Conservation (phyloP, 2,113 vertebrate species). For the Gasterosteus nipponicus region DNA sequence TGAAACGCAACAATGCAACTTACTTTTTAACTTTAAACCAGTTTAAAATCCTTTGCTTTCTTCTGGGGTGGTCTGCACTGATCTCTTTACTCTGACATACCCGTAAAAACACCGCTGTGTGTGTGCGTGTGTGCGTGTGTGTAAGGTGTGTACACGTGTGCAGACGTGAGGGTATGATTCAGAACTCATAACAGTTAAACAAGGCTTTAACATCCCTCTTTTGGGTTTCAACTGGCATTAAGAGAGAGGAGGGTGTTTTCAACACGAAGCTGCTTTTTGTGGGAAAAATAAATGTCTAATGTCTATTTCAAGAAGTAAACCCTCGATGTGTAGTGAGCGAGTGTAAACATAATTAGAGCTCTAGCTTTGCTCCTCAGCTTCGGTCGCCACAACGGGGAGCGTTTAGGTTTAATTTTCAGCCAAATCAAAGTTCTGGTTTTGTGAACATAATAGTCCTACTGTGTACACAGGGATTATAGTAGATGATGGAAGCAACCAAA, state of each 20-base stretch:
- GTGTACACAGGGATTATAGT: too few relatives aligned
- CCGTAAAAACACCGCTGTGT: conserved; percentile 70
- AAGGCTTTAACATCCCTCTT: conserved; percentile 69
- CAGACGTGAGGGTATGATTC: conserved; percentile 68
- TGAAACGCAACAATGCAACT: conserved; percentile 7
- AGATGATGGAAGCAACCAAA: neutral
- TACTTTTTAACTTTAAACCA: conserved; percentile 18
- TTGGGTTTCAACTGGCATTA: conserved; percentile 66
- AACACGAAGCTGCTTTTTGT: conserved; percentile 41
- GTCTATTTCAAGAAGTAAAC: conserved; percentile 31
- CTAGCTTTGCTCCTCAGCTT: neutral
- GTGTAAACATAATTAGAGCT: conserved; percentile 29
- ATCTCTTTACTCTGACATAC: conserved; percentile 75
- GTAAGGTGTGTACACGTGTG: conserved; percentile 52
- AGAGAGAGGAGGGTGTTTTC: conserved; percentile 23
- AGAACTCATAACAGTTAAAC: conserved; percentile 69
- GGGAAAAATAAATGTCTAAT: conserved; percentile 15
- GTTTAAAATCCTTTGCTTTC: conserved; percentile 44
- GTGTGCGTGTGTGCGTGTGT: conserved; percentile 24
- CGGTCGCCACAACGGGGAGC: neutral
- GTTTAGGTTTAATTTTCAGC: neutral
- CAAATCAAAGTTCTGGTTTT: neutral
- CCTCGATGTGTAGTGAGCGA: conserved; percentile 17
- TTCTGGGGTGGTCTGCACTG: conserved; percentile 73
- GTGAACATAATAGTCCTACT: neutral